Percentiles rank a stretch among this genome's conserved stretches.
These are phyloP conservation scores for Martes martes DNA, from an alignment of 2,113 vertebrate genomes.

Conservation along the genomic window DNA sequence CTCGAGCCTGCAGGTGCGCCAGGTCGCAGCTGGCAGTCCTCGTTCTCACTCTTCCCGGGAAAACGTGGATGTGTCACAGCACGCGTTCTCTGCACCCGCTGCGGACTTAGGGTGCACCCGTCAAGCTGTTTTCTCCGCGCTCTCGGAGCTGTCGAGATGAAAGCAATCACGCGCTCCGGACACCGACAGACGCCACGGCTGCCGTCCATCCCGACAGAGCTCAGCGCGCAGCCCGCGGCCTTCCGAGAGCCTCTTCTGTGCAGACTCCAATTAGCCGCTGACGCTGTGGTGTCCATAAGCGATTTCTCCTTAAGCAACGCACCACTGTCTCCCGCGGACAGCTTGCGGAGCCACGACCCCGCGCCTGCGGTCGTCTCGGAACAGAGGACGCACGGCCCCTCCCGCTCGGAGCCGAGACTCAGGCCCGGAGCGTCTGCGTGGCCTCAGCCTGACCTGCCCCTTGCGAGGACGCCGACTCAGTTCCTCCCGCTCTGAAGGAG, in stretches of 20 bases:
- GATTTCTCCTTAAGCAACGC: not conserved
- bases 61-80: rapidly evolving
- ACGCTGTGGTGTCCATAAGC: rapidly evolving
- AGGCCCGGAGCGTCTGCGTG: not conserved
- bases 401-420: not conserved
- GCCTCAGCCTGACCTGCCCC: not conserved
- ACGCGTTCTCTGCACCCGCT: not conserved
- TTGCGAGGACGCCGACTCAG: not conserved
- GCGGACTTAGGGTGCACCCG: not conserved
- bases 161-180: not conserved
- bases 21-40: no score
- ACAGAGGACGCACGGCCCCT: not conserved
- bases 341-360: no score
- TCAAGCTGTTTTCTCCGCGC: not conserved
- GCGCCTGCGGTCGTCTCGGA: not conserved
- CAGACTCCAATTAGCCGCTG: not conserved
- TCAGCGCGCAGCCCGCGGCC: not conserved
- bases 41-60: not conserved
- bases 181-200: not conserved
- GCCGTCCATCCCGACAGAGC: not conserved
- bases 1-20: rapidly evolving
- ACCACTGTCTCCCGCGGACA: not conserved
- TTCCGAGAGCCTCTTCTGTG: not conserved
- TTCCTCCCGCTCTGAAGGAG: not conserved
- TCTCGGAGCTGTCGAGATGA: not conserved